phyloP scores from a whole-genome alignment of 2,797 vertebrate species.

The Sebastes glaucus region DNA sequence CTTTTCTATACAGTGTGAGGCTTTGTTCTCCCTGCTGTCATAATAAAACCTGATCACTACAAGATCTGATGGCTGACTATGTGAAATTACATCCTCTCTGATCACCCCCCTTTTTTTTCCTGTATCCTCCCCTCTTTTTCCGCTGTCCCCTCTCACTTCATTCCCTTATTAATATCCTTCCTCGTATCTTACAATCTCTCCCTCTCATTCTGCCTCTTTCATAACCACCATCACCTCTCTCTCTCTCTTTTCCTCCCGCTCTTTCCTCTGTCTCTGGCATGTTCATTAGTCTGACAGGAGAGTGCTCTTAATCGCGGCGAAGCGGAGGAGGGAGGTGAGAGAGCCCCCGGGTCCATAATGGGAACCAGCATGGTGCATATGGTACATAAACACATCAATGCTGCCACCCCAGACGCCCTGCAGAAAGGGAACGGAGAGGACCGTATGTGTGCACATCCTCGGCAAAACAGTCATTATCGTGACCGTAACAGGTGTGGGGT shows the following conservation, averaged over 20 bases:
- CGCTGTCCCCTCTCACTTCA: constrained; percentile 5
- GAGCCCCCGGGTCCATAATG: constrained; percentile 61
- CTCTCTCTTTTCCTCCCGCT: neutral
- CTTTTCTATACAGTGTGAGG: neutral
- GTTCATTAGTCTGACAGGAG: constrained; percentile 75
- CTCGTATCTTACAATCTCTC: constrained; percentile 46
- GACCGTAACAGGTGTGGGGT: constrained; percentile 12
- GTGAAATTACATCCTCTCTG: constrained; percentile 28
- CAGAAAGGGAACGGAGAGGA: constrained; percentile 23
- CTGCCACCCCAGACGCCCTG: constrained; percentile 31
- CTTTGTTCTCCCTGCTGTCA: constrained; percentile 10
- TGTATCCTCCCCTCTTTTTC: neutral
- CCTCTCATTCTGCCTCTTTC: constrained; percentile 37
- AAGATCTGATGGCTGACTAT: constrained; percentile 26
- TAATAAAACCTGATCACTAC: constrained; percentile 12
- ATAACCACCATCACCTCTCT: constrained; percentile 9
- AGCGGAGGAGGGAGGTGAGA: constrained; percentile 56
- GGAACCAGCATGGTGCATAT: constrained; percentile 69
- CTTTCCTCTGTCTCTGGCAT: constrained; percentile 45
- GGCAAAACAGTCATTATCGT: constrained; percentile 40
- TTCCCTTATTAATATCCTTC: constrained; percentile 58
- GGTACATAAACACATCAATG: constrained; percentile 68
- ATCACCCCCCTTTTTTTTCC: neutral
- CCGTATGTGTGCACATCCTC: constrained; percentile 8
- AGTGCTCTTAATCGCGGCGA: constrained; percentile 62